A percentile compares a stretch with the other conserved stretches of the same genome.
These are phyloP conservation scores for Sorex maritimensis DNA, from an alignment of 2,797 vertebrate species.

Conservation along the genomic window DNA sequence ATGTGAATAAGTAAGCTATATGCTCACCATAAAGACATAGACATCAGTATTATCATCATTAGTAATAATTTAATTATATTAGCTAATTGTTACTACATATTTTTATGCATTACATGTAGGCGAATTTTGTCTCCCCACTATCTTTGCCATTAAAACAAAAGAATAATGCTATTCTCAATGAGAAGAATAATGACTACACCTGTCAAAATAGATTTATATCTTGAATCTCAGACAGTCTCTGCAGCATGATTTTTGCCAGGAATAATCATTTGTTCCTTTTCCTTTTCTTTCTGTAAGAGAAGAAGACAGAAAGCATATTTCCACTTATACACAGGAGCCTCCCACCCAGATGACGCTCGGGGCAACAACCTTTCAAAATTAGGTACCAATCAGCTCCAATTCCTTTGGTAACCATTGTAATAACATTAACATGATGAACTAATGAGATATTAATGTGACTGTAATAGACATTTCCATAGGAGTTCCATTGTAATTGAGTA, in stretches of 20 bases:
- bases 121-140: conserved; percentile 76
- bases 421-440: conserved; percentile 82
- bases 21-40: conserved; percentile 50
- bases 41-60: conserved; percentile 68
- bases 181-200: conserved; percentile 76
- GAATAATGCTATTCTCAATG: conserved; percentile 66
- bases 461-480: conserved; percentile 83
- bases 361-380: conserved; percentile 84
- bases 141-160: conserved; percentile 79
- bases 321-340: conserved; percentile 48
- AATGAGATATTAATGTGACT: conserved; percentile 80
- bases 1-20: conserved; percentile 74
- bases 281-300: background rate
- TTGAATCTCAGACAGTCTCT: conserved; percentile 59
- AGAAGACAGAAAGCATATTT: conserved; percentile 74
- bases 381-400: conserved; percentile 79
- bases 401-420: conserved; percentile 83
- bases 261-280: conserved; percentile 73
- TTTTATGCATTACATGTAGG: conserved; percentile 63
- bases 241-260: conserved; percentile 58
- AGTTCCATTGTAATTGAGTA: conserved; percentile 83
- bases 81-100: conserved; percentile 75
- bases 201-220: conserved; percentile 81
- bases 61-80: conserved; percentile 82
- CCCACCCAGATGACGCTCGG: conserved; percentile 54